These are phyloP conservation scores for Trachelus troglodyta DNA, from an alignment of 2,888 invertebrate species.

Conservation along the genomic window DNA sequence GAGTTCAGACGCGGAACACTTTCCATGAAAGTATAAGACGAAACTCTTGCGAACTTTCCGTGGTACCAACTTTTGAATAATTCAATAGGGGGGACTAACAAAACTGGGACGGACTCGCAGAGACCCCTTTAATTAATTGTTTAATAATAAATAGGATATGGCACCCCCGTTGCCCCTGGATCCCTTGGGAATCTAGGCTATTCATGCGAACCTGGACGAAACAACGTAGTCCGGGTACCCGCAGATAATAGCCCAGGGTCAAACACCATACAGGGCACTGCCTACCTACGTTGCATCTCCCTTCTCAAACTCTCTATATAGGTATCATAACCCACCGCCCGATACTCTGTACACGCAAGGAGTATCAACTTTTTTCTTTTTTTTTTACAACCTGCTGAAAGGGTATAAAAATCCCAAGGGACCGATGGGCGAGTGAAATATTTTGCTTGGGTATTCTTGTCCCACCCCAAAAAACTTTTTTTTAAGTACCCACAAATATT, in stretches of 20 bases:
- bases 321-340: too few species aligned
- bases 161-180: conserved; percentile 11
- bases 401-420: too few species aligned
- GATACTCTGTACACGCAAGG: too few species aligned
- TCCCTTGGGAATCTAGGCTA: conserved; percentile 44
- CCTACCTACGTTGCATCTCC: neutral
- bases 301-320: neutral
- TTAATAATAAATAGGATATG: conserved; percentile 42
- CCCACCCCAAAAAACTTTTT: too few species aligned
- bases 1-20: too few species aligned
- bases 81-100: conserved; percentile 15
- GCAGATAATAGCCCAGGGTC: conserved; percentile 18
- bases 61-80: conserved; percentile 11
- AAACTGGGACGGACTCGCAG: conserved; percentile 19
- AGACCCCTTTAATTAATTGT: conserved; percentile 46
- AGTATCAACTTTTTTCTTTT: neutral
- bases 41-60: too few species aligned
- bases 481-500: too few species aligned
- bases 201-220: conserved; percentile 42
- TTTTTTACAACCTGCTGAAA: neutral
- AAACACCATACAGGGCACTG: neutral
- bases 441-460: too few species aligned
- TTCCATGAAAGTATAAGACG: too few species aligned
- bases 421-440: too few species aligned
- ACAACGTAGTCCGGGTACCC: conserved; percentile 14